Base-by-base conservation (phyloP, 2,888 invertebrate species). In the Teleogryllus oceanicus region DNA sequence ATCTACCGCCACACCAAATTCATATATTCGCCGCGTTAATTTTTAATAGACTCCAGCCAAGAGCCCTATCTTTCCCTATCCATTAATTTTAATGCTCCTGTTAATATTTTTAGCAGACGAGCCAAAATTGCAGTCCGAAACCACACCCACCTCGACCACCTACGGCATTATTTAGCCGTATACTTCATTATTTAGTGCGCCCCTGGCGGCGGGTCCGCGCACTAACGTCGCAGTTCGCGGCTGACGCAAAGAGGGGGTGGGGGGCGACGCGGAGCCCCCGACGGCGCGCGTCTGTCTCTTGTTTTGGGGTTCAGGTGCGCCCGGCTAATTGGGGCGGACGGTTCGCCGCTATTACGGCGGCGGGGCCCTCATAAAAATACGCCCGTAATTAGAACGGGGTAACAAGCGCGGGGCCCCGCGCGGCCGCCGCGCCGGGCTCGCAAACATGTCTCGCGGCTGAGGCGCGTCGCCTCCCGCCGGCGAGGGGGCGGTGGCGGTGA, bases 281-380 rank as follows among this genome's bases (percentile, higher is more conserved):
- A 62, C 3, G 62, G 62, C 13, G n/a, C n/a, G 62, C 62, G 13
- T 62, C 62, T 62, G 62, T 62, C 62, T 62, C 62, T 13, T 62
- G 62, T 62, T 62, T 62, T 62, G 62, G 62, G 62, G 62, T 62
- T 62, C 62, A 62, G 62, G 62, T 62, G 62, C 62, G 62, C 62
- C 62, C 62, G 62, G n/a, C 62, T 62, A 62, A 62, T 62, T 62
- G 62, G 62, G 62, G 62, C 13, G 62, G n/a, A n/a, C 62, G 62
- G 62, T 62, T n/a, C 16, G 62, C n/a, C 62, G 62, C 62, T n/a
- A 62, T 62, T 62, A 62, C 62, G 62, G 62, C 13, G 62, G n/a
- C 62, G 62, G 11, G 5, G 62, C 62, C 62, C 62, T 62, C 62
- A 62, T 62, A 62, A 62, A 62, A 62, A 62, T 62, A 62, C 62